A percentile compares a stretch with the other conserved stretches of the same genome.
These are phyloP conservation scores for Agrotis segetum DNA, from an alignment of 2,888 invertebrate species.

Conservation along the genomic window DNA sequence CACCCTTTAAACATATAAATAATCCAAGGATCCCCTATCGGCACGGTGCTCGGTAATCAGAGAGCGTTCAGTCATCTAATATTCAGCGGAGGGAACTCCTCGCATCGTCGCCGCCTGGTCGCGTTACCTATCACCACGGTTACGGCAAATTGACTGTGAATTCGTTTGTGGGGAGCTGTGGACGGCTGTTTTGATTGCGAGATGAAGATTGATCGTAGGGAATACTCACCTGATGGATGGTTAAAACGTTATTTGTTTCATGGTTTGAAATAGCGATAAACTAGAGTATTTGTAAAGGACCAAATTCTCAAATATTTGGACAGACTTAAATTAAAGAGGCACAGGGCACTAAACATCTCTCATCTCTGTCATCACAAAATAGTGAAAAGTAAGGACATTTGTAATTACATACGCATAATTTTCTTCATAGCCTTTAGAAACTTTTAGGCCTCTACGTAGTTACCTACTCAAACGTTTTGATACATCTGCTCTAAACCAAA, in stretches of 20 bases:
- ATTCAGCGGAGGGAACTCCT: conserved; percentile 48
- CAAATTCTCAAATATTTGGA: too few relatives aligned
- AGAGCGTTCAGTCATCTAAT: conserved; percentile 55
- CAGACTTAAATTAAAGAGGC: too few relatives aligned
- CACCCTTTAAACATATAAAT: conserved; percentile 31
- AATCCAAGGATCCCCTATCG: conserved; percentile 27
- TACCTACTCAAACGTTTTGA: neutral
- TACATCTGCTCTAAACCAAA: neutral
- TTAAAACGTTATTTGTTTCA: too few relatives aligned
- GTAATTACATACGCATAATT: too few relatives aligned
- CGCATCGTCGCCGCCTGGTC: conserved; percentile 27
- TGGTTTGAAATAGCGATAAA: too few relatives aligned
- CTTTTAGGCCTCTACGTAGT: too few relatives aligned
- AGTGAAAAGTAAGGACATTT: too few relatives aligned
- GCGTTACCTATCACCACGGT: conserved; percentile 17
- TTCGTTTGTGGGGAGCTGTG: conserved; percentile 10
- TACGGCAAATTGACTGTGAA: conserved; percentile 23
- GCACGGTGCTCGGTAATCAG: conserved; percentile 39
- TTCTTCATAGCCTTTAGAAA: too few relatives aligned
- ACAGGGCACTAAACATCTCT: too few relatives aligned
- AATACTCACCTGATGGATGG: too few relatives aligned
- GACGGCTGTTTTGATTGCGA: neutral
- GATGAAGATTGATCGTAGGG: neutral
- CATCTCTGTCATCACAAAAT: too few relatives aligned
- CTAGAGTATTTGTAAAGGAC: too few relatives aligned